phyloP scores from a whole-genome alignment of 2,797 vertebrate genomes.

The Anabas testudineus region DNA sequence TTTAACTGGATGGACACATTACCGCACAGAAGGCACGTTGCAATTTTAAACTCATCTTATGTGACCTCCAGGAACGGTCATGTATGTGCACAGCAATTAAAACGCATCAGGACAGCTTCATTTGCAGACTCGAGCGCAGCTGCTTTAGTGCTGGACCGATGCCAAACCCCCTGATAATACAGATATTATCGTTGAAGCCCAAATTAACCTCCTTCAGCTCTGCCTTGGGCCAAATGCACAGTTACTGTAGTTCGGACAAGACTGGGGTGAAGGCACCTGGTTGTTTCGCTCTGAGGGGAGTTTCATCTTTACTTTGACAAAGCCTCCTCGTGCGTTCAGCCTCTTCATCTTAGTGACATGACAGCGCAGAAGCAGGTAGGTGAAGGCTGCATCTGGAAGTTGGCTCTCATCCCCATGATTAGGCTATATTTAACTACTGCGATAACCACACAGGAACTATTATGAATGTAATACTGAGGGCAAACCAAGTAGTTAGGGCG shows the following conservation, averaged over 20 bases:
- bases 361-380: slow-evolving; percentile 15
- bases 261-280: neutral
- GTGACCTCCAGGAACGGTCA: slow-evolving; percentile 34
- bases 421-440: slow-evolving; percentile 27
- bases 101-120: slow-evolving; percentile 44
- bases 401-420: slow-evolving; percentile 3
- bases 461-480: slow-evolving; percentile 8
- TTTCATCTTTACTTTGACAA: slow-evolving; percentile 11
- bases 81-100: slow-evolving; percentile 42
- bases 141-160: slow-evolving; percentile 7
- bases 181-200: slow-evolving; percentile 20
- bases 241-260: slow-evolving; percentile 5
- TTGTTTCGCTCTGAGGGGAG: slow-evolving; percentile 25
- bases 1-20: slow-evolving; percentile 5
- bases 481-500: neutral
- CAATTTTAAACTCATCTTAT: slow-evolving; percentile 24
- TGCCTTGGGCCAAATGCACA: slow-evolving; percentile 21
- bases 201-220: slow-evolving; percentile 41
- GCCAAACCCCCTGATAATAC: slow-evolving; percentile 12
- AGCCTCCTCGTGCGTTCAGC: neutral
- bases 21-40: neutral
- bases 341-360: slow-evolving; percentile 29
- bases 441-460: slow-evolving; percentile 17
- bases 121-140: slow-evolving; percentile 17
- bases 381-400: slow-evolving; percentile 23